Evolutionary conservation across 2,797 vertebrate species (phyloP), one percentile per base, ranked within the genome.

Genomic region (Macrochelys suwanniensis): DNA sequence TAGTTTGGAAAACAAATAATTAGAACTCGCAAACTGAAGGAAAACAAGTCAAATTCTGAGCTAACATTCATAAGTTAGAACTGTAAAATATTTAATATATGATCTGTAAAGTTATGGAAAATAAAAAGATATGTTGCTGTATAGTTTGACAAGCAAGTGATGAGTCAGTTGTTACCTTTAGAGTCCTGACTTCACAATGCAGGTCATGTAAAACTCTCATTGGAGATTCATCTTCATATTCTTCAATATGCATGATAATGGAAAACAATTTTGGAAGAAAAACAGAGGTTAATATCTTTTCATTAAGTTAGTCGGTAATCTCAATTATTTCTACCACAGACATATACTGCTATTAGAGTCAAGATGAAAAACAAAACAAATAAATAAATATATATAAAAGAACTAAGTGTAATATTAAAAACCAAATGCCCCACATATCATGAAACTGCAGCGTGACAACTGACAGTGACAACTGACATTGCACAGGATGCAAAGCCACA

Each of bases 201-300:
- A 99, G 89, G 23, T 99, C 98, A 86, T 98, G 98, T 88, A 99
- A 98, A 9, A 98, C 97, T 96, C 97, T 89, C 95, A 97, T 54
- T 57, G 98, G 97, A 94, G 97, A 98, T 80, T 97, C 98, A 31
- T 98, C 98, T 21, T 98, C 95, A 82, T 95, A 97, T 49, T 98
- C 99, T 99, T 98, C 10, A 57, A 92, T 61, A 84, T 0, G 3
- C 84, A 94, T 3, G 12, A 95, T 89, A 84, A 95, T 12, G 45
- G 85, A 77, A 92, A 86, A 61, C 7, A 9, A 4, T 88, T 92
- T 74, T 15, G 45, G 74, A 82, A 71, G n/a, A 51, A 92, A 94
- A 80, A 94, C 28, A 84, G 0, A 11, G 3, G 1, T 88, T 37
- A 94, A 37, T 57, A 42, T 93, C 85, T 80, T 76, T 82, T 61